Conservation (phyloP, 2,113 vertebrate species). For the Anseranas semipalmata region DNA sequence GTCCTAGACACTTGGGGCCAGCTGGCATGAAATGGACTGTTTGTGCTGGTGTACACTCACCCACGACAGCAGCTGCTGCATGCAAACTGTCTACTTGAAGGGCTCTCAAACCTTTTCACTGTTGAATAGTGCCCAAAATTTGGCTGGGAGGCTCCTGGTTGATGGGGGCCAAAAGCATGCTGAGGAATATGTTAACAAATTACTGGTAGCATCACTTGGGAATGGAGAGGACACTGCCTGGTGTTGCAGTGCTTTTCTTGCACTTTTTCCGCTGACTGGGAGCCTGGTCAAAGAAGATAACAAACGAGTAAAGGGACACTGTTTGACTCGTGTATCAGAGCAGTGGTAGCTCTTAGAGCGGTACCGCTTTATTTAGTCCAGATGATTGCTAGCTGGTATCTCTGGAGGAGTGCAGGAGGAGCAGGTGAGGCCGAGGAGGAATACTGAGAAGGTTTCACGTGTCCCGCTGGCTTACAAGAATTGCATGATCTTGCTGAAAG, state of each 20-base stretch:
- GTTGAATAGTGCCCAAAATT: slow-evolving; percentile 10
- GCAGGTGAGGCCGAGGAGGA: background rate
- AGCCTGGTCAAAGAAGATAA: background rate
- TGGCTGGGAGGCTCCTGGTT: background rate
- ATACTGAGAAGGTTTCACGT: background rate
- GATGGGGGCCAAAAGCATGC: slow-evolving; percentile 6
- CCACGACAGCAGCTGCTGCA: background rate
- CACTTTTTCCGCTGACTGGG: background rate
- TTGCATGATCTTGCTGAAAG: background rate
- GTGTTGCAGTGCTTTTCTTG: background rate
- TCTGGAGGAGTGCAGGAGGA: background rate
- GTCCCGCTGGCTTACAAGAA: background rate
- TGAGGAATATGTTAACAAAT: slow-evolving; percentile 30
- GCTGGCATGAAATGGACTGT: slow-evolving; percentile 28
- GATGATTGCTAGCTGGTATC: background rate
- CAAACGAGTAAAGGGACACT: background rate
- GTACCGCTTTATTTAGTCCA: background rate
- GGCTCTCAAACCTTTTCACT: background rate
- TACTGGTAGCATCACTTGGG: background rate
- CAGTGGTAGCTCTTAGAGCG: background rate
- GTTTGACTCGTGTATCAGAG: background rate
- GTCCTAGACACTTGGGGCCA: background rate
- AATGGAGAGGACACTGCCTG: background rate
- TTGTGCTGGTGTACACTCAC: background rate
- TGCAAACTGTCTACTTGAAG: slow-evolving; percentile 15